Evolutionary conservation across 1,140 invertebrate genomes (phyloP).

Genomic region (Eriocheir sinensis): DNA sequence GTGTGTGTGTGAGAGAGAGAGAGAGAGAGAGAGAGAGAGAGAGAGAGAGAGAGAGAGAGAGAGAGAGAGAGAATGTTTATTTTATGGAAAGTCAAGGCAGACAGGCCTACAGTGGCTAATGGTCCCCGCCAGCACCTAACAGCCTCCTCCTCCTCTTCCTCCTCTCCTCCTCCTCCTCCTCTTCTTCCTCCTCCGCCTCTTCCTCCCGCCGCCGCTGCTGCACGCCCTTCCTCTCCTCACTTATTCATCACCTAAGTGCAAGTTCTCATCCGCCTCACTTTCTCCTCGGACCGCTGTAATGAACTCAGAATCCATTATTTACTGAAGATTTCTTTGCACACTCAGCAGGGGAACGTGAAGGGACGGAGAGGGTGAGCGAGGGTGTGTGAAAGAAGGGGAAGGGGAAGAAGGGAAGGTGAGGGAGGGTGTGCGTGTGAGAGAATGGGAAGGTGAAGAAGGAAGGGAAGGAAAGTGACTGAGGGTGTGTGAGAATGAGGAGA

Average conservation of each 20-base stretch:
- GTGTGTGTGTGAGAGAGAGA: constrained; percentile 47
- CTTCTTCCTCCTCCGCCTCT: neutral
- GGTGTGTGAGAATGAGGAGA: constrained; percentile 1
- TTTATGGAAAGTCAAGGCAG: constrained; percentile 69
- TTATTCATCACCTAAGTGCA: constrained; percentile 20
- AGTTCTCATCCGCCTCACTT: constrained; percentile 18
- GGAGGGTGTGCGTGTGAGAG: too few species aligned
- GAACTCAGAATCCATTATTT: constrained; percentile 17
- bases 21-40: constrained; percentile 57
- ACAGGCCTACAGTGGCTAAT: constrained; percentile 66
- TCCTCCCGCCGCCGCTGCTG: neutral
- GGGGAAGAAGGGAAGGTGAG: neutral
- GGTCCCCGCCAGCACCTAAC: constrained; percentile 52
- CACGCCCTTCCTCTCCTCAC: neutral
- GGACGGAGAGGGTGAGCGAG: neutral
- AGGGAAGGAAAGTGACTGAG: neutral
- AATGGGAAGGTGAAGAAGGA: neutral
- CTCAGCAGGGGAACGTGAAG: neutral
- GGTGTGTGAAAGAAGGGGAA: neutral
- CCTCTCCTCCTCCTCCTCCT: neutral
- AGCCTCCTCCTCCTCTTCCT: neutral
- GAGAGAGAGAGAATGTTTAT: constrained; percentile 66
- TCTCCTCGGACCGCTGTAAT: neutral
- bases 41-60: constrained; percentile 59
- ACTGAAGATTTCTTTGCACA: neutral